A percentile compares a stretch with the other conserved stretches of the same genome.
Conservation (phyloP, 2,888 invertebrate species). For the Shargacucullia verbasci region DNA sequence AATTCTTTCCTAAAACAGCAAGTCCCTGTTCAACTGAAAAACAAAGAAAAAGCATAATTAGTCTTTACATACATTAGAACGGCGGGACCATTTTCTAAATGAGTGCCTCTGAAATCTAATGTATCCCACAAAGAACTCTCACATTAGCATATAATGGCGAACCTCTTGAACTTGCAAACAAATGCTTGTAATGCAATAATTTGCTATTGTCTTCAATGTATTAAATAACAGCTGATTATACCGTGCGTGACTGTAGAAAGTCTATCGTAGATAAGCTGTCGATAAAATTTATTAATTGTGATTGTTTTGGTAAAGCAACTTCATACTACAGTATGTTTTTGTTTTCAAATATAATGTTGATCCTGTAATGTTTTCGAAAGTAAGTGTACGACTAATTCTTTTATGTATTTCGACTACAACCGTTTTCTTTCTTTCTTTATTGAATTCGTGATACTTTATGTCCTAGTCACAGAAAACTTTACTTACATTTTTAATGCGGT, state of each 20-base stretch:
- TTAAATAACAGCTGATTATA: constrained; percentile 32
- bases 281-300: not conserved
- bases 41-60: constrained; percentile 42
- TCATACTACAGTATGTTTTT: too few relatives aligned
- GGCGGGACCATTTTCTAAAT: constrained; percentile 61
- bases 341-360: too few relatives aligned
- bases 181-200: constrained; percentile 53
- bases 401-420: too few relatives aligned
- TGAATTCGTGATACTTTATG: too few relatives aligned
- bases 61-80: constrained; percentile 48
- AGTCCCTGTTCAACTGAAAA: constrained; percentile 7
- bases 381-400: not conserved
- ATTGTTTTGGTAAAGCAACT: too few relatives aligned
- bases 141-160: constrained; percentile 75
- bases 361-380: not conserved
- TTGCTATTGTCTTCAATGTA: constrained; percentile 57
- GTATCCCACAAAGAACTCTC: constrained; percentile 66
- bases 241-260: constrained; percentile 28
- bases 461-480: too few relatives aligned
- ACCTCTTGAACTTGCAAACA: constrained; percentile 50
- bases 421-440: too few relatives aligned
- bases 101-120: constrained; percentile 67
- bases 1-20: not conserved
- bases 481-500: too few relatives aligned
- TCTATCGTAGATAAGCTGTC: not conserved